phyloP scores from a whole-genome alignment of 2,113 vertebrate genomes.

The Marmota monax region DNA sequence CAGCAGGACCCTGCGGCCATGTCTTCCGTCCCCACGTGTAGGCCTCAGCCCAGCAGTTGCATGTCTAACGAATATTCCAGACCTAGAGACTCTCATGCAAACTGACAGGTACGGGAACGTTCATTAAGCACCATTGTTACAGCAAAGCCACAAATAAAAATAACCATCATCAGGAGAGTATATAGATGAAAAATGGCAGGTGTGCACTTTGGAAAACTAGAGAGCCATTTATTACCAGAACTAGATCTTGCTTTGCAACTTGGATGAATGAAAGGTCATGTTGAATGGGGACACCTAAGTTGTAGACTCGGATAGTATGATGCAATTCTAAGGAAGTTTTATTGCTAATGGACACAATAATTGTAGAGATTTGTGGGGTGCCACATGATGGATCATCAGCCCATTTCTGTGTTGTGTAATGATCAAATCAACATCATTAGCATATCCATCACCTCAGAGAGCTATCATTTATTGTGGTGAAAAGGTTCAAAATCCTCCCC shows the following conservation, averaged over 20 bases:
- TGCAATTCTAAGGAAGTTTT: not conserved
- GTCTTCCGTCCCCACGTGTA: not conserved
- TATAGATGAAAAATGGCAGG: not conserved
- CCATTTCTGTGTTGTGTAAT: too few species aligned
- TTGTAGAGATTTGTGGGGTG: not conserved
- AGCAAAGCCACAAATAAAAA: not conserved
- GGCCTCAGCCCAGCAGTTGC: not conserved
- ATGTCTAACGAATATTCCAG: rapidly evolving
- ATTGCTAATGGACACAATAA: not conserved
- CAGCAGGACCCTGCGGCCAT: rapidly evolving
- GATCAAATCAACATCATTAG: not conserved
- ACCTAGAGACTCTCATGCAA: not conserved
- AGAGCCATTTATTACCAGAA: not conserved
- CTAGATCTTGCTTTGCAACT: not conserved
- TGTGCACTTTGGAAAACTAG: not conserved
- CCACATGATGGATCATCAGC: too few species aligned
- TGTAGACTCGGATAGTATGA: not conserved
- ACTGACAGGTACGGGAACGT: not conserved
- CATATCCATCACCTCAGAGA: not conserved
- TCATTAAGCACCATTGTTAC: not conserved
- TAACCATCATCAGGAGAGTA: rapidly evolving
- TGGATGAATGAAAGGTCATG: too few species aligned
- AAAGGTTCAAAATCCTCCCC: not conserved
- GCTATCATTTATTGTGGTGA: not conserved
- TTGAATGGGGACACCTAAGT: not conserved